These are phyloP conservation scores for Sorex maritimensis DNA, from an alignment of 2,797 vertebrate genomes.

Conservation along the genomic window DNA sequence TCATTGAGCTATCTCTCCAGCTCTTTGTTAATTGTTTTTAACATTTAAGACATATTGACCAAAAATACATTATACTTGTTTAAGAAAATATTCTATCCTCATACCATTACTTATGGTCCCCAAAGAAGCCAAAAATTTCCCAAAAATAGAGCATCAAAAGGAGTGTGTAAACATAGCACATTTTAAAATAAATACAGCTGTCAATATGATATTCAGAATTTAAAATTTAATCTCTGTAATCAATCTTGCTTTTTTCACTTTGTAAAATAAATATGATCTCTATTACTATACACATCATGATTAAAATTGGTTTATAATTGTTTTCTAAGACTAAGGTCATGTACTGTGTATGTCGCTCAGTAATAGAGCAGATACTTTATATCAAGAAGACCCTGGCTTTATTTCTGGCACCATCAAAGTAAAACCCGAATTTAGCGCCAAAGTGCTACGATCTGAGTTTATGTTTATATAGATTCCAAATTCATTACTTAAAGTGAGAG, in stretches of 20 bases:
- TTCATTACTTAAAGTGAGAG: not conserved
- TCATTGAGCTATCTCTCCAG: no score
- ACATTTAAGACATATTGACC: not conserved
- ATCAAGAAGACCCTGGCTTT: no score
- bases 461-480: not conserved
- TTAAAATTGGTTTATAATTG: not conserved
- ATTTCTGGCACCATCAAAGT: no score
- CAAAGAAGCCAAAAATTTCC: not conserved
- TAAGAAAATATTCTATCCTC: not conserved
- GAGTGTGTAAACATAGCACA: not conserved
- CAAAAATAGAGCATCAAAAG: not conserved
- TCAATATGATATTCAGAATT: not conserved
- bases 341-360: not conserved
- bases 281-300: not conserved
- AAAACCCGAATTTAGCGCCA: no score
- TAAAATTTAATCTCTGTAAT: constrained; percentile 47
- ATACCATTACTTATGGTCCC: not conserved
- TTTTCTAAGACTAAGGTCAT: not conserved
- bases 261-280: not conserved
- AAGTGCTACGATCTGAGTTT: not conserved
- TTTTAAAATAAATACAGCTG: not conserved
- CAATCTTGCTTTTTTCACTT: not conserved
- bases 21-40: not conserved
- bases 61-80: not conserved
- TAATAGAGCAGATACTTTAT: no score